phyloP scores from a whole-genome alignment of 1,140 invertebrate species.

The Diachasma alloeum region DNA sequence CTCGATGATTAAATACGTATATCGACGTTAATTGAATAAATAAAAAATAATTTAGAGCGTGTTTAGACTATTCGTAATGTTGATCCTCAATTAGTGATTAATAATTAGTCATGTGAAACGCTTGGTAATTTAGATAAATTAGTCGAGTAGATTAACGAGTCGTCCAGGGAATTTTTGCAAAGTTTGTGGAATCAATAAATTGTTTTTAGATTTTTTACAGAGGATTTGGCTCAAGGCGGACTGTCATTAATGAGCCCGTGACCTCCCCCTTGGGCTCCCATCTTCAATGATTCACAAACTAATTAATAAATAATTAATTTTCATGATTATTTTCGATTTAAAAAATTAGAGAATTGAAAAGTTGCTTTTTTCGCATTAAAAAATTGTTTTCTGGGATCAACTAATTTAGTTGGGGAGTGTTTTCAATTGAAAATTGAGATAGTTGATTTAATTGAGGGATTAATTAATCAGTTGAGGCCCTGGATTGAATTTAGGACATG shows the following conservation, averaged over 20 bases:
- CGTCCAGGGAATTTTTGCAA: background rate
- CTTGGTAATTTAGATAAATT: background rate
- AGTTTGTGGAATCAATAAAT: background rate
- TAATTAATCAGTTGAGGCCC: background rate
- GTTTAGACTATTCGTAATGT: background rate
- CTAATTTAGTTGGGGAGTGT: too few species aligned
- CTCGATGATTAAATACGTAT: background rate
- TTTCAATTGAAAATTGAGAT: too few species aligned
- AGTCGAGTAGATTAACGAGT: too few species aligned
- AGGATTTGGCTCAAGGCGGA: slow-evolving; percentile 39
- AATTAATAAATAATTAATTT: slow-evolving; percentile 8
- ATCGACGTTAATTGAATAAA: background rate
- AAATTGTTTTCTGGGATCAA: too few species aligned
- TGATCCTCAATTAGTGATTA: background rate
- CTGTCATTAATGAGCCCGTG: slow-evolving; percentile 53
- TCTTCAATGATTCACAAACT: background rate
- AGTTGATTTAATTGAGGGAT: too few species aligned
- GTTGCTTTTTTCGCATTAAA: background rate
- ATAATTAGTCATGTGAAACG: background rate
- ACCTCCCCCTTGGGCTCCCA: slow-evolving; percentile 45
- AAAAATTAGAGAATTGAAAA: background rate
- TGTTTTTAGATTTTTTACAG: background rate
- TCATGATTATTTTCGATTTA: background rate
- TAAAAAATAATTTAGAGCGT: background rate
- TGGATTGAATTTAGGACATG: background rate